Conservation (phyloP, 2,113 vertebrate species). For the Falco punctatus region DNA sequence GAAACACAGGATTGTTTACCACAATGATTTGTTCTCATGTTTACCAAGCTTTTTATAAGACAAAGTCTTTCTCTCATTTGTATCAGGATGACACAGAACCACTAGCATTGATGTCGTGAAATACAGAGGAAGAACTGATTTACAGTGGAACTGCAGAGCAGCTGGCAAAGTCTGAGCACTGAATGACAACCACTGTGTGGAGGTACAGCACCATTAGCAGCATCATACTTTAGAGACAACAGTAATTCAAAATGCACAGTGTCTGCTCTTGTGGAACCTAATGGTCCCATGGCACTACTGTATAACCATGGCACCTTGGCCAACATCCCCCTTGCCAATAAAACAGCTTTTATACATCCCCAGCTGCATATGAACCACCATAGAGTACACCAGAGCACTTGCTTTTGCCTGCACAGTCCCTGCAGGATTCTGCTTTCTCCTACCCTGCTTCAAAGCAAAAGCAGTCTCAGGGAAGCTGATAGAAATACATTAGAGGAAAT, state of each 20-base stretch:
- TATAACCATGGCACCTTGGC: not conserved
- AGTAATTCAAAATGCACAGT: not conserved
- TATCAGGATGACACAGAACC: not conserved
- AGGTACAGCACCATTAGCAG: not conserved
- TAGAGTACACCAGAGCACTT: conserved; percentile 9
- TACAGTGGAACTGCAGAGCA: not conserved
- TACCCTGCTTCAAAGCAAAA: conserved; percentile 12
- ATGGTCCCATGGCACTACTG: not conserved
- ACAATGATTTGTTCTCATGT: not conserved
- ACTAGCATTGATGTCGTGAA: not conserved
- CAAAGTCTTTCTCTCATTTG: not conserved
- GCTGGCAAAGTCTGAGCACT: not conserved
- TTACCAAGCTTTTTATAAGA: not conserved
- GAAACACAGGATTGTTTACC: not conserved
- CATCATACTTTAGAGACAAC: not conserved
- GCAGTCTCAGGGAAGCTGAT: not conserved
- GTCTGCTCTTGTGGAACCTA: not conserved
- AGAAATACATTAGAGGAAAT: not conserved
- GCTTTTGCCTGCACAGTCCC: not conserved
- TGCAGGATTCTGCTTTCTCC: not conserved
- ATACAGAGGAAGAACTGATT: not conserved
- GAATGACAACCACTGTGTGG: not conserved
- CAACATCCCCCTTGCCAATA: not conserved
- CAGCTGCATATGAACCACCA: not conserved
- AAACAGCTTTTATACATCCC: not conserved